Base-by-base conservation (phyloP, 2,888 invertebrate species). In the Thysanoteuthis rhombus region DNA sequence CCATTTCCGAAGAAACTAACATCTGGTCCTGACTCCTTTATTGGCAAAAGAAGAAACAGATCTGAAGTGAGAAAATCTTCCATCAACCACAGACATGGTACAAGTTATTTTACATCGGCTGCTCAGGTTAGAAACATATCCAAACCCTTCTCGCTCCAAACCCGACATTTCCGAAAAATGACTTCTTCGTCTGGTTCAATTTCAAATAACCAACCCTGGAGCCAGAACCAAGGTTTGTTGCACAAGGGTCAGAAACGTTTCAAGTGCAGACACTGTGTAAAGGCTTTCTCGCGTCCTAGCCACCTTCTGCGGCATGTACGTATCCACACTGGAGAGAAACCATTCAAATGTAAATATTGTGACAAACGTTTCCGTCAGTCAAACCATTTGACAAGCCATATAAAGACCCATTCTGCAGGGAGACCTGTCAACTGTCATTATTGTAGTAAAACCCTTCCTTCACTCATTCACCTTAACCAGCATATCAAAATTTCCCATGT, bases 311-410 rank as follows among this genome's bases (percentile, higher is more conserved):
- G 92, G 28, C 92, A 92, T 42, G 92, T 92, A 22, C 92, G 92
- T n/a, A n/a, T 92, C 36, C 92, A 92, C 42, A 92, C 92, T n/a
- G 92, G 92, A 16, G 92, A 92, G 42, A 92, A 92, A 32, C 92
- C 92, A 42, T 92, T 92, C 32, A 92, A 92, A 42, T 92, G 92
- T 42, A 92, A 92, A 92, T 92, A 92, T 92, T 92, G 92, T 42
- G 40, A 45, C 0, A 92, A 42, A 92, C 92, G 45, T 5, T 92
- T 92, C 40, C 92, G 92, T 32, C 92, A 92, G 45, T 92, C 92
- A 5, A 92, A 92, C 6, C 92, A 92, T 12, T 42, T 92, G 45
- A 92, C 92, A 42, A 92, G 42, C 36, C 92, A 92, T 19, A 42
- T 92, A n/a, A 92, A 45, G 22, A 92, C 45, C 22, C 92, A 92